Base-by-base conservation (phyloP, 2,797 vertebrate genomes). In the Labeo calbasu region DNA sequence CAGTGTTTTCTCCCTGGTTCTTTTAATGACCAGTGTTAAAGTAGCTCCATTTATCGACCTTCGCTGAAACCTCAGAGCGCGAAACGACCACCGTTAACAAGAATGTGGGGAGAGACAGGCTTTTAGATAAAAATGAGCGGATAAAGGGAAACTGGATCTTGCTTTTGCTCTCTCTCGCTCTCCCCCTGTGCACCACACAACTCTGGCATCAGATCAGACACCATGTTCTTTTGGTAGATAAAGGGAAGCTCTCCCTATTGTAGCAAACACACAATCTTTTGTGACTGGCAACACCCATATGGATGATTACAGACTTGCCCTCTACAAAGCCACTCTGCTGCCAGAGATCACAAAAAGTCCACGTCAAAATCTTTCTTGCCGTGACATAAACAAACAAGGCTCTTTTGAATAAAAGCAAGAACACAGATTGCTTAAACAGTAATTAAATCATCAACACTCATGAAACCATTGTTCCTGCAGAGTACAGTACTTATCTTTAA, bases 11-110 rank as follows among this genome's bases (percentile, higher is more conserved):
- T 40, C 36, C 17, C 55, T 71, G 46, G 23, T 63, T 81, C 68
- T 84, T 82, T 87, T 78, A 87, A 79, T 84, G 83, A 72, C 73
- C 79, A 68, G 59, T 48, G 23, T 28, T 77, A 53, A 69, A 81
- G 65, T 75, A 77, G 66, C 79, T 73, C 50, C 65, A 84, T 77
- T 84, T 87, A 82, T 87, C 66, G 76, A 70, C 77, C 73, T 66
- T 71, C 8, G 10, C 65, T 81, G 66, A 81, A 84, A 84, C 71
- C 78, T 78, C 43, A 68, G 25, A 51, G 50, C 46, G 48, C n/a
- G 11, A 81, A 81, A 79, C n/a, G 72, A 68, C 82, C 59, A 51
- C 66, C 69, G 75, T 65, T 81, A 87, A 86, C 79, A 82, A 71
- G 83, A 83, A 82, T 84, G 63, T 72, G 66, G 51, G 14, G 50